Evolutionary conservation across 2,113 vertebrate species (phyloP), one percentile per base, ranked within the genome.

Genomic region (Cervus canadensis): DNA sequence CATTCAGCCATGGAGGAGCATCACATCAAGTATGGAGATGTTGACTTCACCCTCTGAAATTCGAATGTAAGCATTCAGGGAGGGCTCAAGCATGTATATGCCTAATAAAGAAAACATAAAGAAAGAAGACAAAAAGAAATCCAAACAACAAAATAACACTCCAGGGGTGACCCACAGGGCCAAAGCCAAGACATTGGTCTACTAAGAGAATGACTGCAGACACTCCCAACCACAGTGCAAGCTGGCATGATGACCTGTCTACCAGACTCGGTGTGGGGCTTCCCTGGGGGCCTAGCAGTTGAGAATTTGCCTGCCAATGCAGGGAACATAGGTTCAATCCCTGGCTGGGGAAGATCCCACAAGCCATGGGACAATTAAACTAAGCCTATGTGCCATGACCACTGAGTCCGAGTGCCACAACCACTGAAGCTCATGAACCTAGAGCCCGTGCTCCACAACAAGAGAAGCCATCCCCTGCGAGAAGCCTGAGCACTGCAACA

Each of bases 161-260:
- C 6, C 62, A 40, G 2, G 25, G 45, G 36, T 52, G 59, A 92
- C 25, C 36, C 67, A 48, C 0, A 62, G n/a, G 59, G 54, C 19
- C 74, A 62, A 64, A 5, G 36, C 25, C 2, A 13, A 56, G 26
- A 36, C 48, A 4, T 2, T 45, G 36, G 16, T 33, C 30, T 33
- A 50, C 45, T 23, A 7, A 8, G 17, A 91, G 67, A 48, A 28
- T 5, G 50, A 59, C 14, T 4, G 6, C 43, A 28, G 30, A 21
- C 28, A 40, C 33, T 45, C 43, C 76, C 7, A 19, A 21, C 45
- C 36, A 16, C 33, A 1, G 0, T 0, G 3, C 7, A 10, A 33
- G 33, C 0, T 54, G 64, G 50, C 28, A 25, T 2, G 40, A 40
- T 9, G 23, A 6, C 2, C 21, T 0, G 2, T 26, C 78, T 48